phyloP scores from a whole-genome alignment of 2,888 invertebrate genomes.

The Cataglyphis rosenhaueri region DNA sequence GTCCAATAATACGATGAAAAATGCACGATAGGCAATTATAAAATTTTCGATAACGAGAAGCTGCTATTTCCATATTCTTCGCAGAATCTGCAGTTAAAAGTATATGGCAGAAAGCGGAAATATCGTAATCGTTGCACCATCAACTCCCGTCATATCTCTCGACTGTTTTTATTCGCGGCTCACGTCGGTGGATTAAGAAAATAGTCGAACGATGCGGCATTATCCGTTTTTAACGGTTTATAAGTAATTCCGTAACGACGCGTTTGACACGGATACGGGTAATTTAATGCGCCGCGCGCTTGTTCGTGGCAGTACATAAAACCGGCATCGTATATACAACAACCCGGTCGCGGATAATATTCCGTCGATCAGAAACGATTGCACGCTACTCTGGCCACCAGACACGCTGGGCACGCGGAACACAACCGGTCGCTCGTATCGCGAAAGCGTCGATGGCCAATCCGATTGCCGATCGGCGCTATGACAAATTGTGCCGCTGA shows the following conservation, averaged over 20 bases:
- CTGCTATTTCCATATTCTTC: background rate
- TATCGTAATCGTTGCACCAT: background rate
- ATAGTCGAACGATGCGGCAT: conserved; percentile 40
- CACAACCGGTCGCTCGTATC: conserved; percentile 72
- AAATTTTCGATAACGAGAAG: background rate
- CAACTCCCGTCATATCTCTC: background rate
- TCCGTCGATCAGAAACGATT: conserved; percentile 79
- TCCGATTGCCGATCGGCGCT: conserved; percentile 75
- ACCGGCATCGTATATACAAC: conserved; percentile 49
- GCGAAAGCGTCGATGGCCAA: conserved; percentile 79
- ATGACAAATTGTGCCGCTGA: conserved; percentile 77
- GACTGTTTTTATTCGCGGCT: background rate
- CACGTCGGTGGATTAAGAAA: conserved; percentile 16
- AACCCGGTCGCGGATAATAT: conserved; percentile 61
- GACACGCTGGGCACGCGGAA: conserved; percentile 82
- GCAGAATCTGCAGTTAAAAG: background rate
- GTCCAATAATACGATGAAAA: background rate
- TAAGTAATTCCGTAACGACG: conserved; percentile 68
- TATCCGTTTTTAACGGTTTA: conserved; percentile 63
- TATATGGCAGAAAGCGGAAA: background rate
- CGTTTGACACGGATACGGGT: conserved; percentile 75
- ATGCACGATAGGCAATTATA: background rate
- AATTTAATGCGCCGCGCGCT: conserved; percentile 63
- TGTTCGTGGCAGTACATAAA: conserved; percentile 34
- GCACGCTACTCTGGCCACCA: conserved; percentile 80